These are phyloP conservation scores for Boloria euphrosyne DNA, from an alignment of 2,888 invertebrate species.

Conservation along the genomic window DNA sequence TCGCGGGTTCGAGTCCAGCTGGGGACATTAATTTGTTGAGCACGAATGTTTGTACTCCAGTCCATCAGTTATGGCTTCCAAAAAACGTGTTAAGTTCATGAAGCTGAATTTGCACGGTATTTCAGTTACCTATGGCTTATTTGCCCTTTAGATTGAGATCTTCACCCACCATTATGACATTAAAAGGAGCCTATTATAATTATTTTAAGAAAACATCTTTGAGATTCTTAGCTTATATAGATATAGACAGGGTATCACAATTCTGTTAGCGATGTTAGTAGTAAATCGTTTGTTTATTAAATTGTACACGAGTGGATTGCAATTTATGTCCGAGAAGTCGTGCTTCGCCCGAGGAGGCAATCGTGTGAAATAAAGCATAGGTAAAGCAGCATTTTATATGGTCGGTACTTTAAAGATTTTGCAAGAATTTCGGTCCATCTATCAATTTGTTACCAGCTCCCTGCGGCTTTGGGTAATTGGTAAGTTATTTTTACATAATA, in stretches of 20 bases:
- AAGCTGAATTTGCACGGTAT: too few relatives aligned
- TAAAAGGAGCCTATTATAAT: too few relatives aligned
- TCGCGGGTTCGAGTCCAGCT: too few relatives aligned
- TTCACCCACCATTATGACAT: too few relatives aligned
- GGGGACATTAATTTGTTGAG: too few relatives aligned
- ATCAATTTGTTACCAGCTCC: not conserved
- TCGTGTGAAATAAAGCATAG: conserved; percentile 25
- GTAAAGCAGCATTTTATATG: conserved; percentile 19
- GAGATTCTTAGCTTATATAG: not conserved
- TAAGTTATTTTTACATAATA: too few relatives aligned
- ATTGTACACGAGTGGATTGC: conserved; percentile 37
- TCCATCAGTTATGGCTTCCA: too few relatives aligned
- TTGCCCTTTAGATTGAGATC: too few relatives aligned
- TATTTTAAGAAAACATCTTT: not conserved
- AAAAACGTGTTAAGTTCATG: too few relatives aligned
- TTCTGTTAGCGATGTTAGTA: conserved; percentile 22
- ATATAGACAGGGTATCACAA: too few relatives aligned
- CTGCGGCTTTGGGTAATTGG: not conserved
- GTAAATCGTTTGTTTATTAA: conserved; percentile 37
- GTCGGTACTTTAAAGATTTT: conserved; percentile 10
- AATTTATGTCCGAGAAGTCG: conserved; percentile 36
- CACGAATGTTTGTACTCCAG: too few relatives aligned
- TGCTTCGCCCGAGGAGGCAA: conserved; percentile 34
- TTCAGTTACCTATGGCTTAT: too few relatives aligned
- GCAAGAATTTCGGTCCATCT: conserved; percentile 2